These are phyloP conservation scores for Salmo trutta DNA, from an alignment of 2,797 vertebrate genomes.

Conservation along the genomic window DNA sequence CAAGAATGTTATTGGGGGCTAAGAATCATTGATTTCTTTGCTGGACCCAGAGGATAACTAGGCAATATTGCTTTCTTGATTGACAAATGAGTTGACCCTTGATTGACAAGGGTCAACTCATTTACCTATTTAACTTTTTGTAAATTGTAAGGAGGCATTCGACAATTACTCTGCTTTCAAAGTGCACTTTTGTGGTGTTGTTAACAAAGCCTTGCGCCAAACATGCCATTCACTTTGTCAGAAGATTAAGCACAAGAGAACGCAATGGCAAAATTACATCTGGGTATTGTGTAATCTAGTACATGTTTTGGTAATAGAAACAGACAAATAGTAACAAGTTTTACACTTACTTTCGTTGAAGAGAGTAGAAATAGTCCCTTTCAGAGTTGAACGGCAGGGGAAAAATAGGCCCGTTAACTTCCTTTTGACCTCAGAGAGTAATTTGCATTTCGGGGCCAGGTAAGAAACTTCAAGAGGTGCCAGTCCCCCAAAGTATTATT, in stretches of 20 bases:
- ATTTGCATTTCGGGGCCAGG: conserved; percentile 47
- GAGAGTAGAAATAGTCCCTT: not conserved
- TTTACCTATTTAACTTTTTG: not conserved
- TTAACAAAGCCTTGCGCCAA: not conserved
- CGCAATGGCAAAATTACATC: not conserved
- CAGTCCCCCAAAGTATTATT: conserved; percentile 41
- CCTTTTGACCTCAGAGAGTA: conserved; percentile 33
- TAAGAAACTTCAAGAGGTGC: conserved; percentile 19
- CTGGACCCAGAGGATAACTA: not conserved
- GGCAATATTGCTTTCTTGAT: not conserved
- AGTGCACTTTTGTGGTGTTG: not conserved
- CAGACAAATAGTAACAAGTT: not conserved
- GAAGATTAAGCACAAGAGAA: not conserved
- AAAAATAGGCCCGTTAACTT: conserved; percentile 26
- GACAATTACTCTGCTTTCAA: not conserved
- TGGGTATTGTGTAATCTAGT: not conserved
- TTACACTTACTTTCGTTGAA: not conserved
- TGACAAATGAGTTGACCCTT: too few species aligned
- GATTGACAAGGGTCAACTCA: not conserved
- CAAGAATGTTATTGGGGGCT: too few species aligned
- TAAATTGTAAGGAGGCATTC: not conserved
- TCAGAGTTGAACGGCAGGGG: not conserved
- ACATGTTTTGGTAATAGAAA: not conserved
- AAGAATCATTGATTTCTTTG: not conserved
- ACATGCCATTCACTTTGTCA: not conserved